Conservation (phyloP, 2,113 vertebrate genomes). For the Eolophus roseicapilla region DNA sequence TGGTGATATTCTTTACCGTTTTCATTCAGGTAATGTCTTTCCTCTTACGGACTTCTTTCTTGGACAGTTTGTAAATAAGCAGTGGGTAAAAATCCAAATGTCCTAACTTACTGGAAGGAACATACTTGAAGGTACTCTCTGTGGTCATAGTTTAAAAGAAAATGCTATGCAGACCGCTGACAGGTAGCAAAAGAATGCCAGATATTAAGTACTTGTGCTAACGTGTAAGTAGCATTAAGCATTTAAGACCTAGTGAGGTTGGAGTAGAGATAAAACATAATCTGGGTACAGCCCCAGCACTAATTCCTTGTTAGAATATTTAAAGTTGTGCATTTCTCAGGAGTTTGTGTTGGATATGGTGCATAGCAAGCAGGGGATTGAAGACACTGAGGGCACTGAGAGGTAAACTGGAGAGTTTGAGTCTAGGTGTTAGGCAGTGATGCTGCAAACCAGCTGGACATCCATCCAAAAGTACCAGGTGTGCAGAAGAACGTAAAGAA, state of each 20-base stretch:
- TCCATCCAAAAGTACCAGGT: not conserved
- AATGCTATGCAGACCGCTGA: not conserved
- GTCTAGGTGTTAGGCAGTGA: not conserved
- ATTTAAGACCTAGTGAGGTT: not conserved
- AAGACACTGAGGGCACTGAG: not conserved
- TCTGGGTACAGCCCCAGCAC: not conserved
- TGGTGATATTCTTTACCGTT: conserved; percentile 95
- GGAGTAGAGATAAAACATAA: conserved; percentile 7
- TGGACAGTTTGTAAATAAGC: not conserved
- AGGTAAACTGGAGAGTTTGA: not conserved
- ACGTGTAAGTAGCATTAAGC: not conserved
- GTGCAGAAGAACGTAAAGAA: not conserved
- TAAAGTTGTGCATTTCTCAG: not conserved
- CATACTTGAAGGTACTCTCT: not conserved
- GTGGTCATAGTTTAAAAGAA: not conserved
- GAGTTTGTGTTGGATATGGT: not conserved
- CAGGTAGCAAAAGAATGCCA: conserved; percentile 4
- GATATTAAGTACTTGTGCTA: conserved; percentile 6
- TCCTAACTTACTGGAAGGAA: not conserved
- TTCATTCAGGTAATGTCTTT: conserved; percentile 87
- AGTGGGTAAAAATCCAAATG: not conserved
- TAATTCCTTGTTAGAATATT: not conserved
- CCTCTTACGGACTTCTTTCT: not conserved
- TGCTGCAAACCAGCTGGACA: not conserved
- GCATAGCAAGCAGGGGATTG: not conserved